These are phyloP conservation scores for Bombus waltoni DNA, from an alignment of 1,140 invertebrate species.

Conservation along the genomic window DNA sequence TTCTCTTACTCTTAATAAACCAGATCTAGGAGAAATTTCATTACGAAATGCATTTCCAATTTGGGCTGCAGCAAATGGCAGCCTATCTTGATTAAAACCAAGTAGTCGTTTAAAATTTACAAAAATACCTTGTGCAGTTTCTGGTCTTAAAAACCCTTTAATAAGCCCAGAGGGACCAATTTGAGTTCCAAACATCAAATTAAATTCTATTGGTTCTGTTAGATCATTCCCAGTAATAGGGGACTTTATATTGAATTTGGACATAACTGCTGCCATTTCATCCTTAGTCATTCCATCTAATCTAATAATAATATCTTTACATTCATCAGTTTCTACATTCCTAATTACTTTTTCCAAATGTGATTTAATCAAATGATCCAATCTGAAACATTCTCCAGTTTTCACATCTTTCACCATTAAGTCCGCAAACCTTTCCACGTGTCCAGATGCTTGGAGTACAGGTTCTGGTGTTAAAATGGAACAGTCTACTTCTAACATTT, in stretches of 20 bases:
- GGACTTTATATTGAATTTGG: constrained; percentile 96
- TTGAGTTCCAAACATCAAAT: constrained; percentile 98
- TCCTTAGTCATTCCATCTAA: constrained; percentile 94
- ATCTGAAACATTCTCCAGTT: constrained; percentile 97
- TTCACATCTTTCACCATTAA: constrained; percentile 99
- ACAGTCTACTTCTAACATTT: constrained; percentile 99
- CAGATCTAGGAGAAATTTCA: constrained; percentile 99
- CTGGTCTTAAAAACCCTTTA: constrained; percentile 97
- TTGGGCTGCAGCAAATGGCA: constrained; percentile 99
- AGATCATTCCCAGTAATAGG: constrained; percentile 97
- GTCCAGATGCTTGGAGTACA: constrained; percentile 98
- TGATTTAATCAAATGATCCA: constrained; percentile 99
- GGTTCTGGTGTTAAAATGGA: constrained; percentile 98
- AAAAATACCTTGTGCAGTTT: constrained; percentile 99
- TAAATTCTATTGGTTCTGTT: constrained; percentile 98
- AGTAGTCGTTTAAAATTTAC: constrained; percentile 98
- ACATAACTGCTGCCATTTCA: constrained; percentile 93
- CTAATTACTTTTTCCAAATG: constrained; percentile 94
- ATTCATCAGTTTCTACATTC: constrained; percentile 93
- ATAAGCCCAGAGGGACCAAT: constrained; percentile 97
- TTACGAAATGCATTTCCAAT: constrained; percentile 99
- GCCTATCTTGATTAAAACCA: constrained; percentile 97
- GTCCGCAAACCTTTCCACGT: constrained; percentile 99
- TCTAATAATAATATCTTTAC: constrained; percentile 91
- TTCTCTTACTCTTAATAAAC: constrained; percentile 97